These are phyloP conservation scores for Tautogolabrus adspersus DNA, from an alignment of 2,113 vertebrate genomes.

Conservation along the genomic window DNA sequence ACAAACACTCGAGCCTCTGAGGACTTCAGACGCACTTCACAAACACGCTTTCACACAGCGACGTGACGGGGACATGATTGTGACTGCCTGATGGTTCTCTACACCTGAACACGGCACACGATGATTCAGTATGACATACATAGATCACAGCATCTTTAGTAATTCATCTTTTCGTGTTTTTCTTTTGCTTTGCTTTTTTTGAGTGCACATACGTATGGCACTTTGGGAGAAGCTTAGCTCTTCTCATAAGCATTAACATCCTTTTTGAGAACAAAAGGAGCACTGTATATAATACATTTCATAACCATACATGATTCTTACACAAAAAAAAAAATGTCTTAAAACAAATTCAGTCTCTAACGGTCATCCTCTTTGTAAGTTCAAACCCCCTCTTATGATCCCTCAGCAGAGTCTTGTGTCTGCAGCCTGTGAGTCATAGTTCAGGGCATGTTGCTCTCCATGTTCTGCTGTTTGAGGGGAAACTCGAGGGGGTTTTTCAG, in stretches of 20 bases:
- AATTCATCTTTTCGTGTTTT: slow-evolving; percentile 73
- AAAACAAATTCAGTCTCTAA: slow-evolving; percentile 72
- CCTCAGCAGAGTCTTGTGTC: slow-evolving; percentile 12
- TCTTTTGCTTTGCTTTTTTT: slow-evolving; percentile 78
- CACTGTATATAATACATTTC: slow-evolving; percentile 82
- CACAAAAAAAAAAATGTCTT: slow-evolving; percentile 68
- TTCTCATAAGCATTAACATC: slow-evolving; percentile 81
- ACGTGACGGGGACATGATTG: slow-evolving; percentile 58
- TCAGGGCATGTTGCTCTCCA: slow-evolving; percentile 32
- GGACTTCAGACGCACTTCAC: slow-evolving; percentile 63
- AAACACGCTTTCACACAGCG: slow-evolving; percentile 39
- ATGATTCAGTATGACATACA: slow-evolving; percentile 77
- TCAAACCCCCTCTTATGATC: slow-evolving; percentile 21
- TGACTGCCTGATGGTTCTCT: slow-evolving; percentile 72
- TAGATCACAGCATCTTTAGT: slow-evolving; percentile 85
- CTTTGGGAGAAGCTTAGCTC: slow-evolving; percentile 80
- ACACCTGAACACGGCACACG: slow-evolving; percentile 74
- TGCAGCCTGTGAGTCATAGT: slow-evolving; percentile 45
- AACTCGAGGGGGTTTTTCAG: slow-evolving; percentile 33
- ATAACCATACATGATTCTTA: slow-evolving; percentile 84
- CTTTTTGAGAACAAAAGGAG: slow-evolving; percentile 85
- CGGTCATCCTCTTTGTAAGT: slow-evolving; percentile 57
- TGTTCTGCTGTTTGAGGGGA: slow-evolving; percentile 49
- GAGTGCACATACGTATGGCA: slow-evolving; percentile 82
- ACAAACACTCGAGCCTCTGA: slow-evolving; percentile 61